Evolutionary conservation across 1,140 invertebrate species (phyloP).

Genomic region (Dufourea novaeangliae): DNA sequence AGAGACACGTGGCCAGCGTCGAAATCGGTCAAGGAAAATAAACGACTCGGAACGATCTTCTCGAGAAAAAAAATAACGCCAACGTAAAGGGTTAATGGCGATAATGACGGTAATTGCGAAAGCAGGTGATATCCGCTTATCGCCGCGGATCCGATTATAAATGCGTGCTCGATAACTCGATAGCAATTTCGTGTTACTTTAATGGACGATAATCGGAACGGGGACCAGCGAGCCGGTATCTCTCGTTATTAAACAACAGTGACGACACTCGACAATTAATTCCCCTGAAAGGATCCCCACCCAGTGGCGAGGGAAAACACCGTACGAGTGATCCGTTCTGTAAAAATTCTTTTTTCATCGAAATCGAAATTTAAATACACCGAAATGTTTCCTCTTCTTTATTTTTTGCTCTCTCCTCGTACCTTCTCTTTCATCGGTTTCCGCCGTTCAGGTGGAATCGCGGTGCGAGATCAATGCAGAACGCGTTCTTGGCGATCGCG

Average conservation of each 20-base stretch:
- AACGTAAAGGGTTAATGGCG: conserved; percentile 28
- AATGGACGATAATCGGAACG: conserved; percentile 46
- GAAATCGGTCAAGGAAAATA: not conserved
- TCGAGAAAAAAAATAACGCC: conserved; percentile 35
- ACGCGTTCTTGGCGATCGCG: not conserved
- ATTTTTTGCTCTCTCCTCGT: not conserved
- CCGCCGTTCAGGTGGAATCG: not conserved
- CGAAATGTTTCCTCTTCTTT: not conserved
- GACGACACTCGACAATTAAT: conserved; percentile 44
- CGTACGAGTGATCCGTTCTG: not conserved
- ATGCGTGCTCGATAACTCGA: conserved; percentile 50
- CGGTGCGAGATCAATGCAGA: not conserved
- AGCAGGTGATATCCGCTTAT: conserved; percentile 45
- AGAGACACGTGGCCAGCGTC: no score
- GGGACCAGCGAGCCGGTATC: conserved; percentile 26
- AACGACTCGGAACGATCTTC: not conserved
- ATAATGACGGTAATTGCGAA: conserved; percentile 48
- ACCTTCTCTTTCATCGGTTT: not conserved
- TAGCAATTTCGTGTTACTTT: conserved; percentile 51
- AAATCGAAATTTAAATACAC: not conserved
- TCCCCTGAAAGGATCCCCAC: not conserved
- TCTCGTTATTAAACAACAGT: conserved; percentile 46
- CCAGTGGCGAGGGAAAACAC: not conserved
- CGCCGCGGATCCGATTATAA: conserved; percentile 48
- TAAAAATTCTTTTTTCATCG: not conserved